Conservation (phyloP, 2,888 invertebrate species). For the Limnephilus auricula region DNA sequence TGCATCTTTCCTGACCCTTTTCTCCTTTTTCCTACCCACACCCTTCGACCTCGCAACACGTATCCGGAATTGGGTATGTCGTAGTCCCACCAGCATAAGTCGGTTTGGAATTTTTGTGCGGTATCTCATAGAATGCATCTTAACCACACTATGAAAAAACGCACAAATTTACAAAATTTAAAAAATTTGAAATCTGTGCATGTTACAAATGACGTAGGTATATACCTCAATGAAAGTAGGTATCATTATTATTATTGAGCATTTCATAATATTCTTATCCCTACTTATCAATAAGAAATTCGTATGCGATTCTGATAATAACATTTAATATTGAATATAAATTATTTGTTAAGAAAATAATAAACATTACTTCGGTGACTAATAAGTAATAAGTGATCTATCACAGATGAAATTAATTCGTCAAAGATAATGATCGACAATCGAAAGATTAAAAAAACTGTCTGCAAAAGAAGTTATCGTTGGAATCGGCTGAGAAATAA, state of each 20-base stretch:
- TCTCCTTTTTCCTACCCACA: not conserved
- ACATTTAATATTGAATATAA: no score
- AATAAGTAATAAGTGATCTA: not conserved
- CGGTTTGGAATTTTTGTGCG: not conserved
- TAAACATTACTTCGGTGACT: not conserved
- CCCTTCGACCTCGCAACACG: no score
- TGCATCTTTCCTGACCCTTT: not conserved
- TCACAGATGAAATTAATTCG: not conserved
- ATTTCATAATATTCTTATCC: no score
- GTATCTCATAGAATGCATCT: not conserved
- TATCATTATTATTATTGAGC: no score
- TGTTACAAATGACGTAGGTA: no score
- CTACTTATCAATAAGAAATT: no score
- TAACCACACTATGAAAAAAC: not conserved
- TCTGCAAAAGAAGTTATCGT: not conserved
- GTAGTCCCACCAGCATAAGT: not conserved
- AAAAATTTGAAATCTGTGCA: no score
- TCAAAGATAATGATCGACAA: not conserved
- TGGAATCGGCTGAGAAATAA: not conserved
- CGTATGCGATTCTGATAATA: no score
- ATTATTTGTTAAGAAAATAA: not conserved
- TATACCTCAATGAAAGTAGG: no score
- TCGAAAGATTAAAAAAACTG: not conserved
- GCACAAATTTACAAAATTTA: not conserved
- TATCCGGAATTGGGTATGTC: not conserved